These are phyloP conservation scores for Hirtodrosophila duncani DNA, from an alignment of 2,888 invertebrate species.

Conservation along the genomic window DNA sequence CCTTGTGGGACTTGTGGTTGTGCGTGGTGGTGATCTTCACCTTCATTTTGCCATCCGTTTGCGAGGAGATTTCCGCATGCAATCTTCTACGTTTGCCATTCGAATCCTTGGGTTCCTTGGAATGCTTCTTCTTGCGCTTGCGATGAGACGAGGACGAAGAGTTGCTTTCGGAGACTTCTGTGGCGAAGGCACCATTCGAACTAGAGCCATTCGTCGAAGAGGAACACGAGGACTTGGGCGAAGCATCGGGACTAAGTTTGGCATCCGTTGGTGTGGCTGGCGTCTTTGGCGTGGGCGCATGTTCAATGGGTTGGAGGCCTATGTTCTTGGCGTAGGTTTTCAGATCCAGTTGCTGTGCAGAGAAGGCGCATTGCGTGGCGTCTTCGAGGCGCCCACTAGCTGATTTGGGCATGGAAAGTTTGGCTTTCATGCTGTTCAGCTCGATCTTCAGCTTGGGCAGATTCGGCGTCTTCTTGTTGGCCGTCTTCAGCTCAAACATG, in stretches of 20 bases:
- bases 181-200: slow-evolving; percentile 58
- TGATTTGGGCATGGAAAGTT: slow-evolving; percentile 71
- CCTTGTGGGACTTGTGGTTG: slow-evolving; percentile 68
- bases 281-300: background rate
- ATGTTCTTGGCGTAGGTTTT: slow-evolving; percentile 77
- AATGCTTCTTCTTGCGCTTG: slow-evolving; percentile 81
- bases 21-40: slow-evolving; percentile 79
- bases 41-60: slow-evolving; percentile 80
- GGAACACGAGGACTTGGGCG: slow-evolving; percentile 74
- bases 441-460: slow-evolving; percentile 76
- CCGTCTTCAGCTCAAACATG: slow-evolving; percentile 76
- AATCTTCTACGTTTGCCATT: slow-evolving; percentile 79
- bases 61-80: slow-evolving; percentile 80
- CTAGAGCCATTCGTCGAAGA: slow-evolving; percentile 71
- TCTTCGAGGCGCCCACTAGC: slow-evolving; percentile 65
- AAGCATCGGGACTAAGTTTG: slow-evolving; percentile 75
- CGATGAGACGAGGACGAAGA: slow-evolving; percentile 77
- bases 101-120: slow-evolving; percentile 79
- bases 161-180: background rate
- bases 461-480: slow-evolving; percentile 67
- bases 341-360: slow-evolving; percentile 65
- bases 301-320: slow-evolving; percentile 76
- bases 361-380: slow-evolving; percentile 3
- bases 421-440: slow-evolving; percentile 72
- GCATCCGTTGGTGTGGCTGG: slow-evolving; percentile 20